These are phyloP conservation scores for Perizoma affinitatum DNA, from an alignment of 2,888 invertebrate species.

Conservation along the genomic window DNA sequence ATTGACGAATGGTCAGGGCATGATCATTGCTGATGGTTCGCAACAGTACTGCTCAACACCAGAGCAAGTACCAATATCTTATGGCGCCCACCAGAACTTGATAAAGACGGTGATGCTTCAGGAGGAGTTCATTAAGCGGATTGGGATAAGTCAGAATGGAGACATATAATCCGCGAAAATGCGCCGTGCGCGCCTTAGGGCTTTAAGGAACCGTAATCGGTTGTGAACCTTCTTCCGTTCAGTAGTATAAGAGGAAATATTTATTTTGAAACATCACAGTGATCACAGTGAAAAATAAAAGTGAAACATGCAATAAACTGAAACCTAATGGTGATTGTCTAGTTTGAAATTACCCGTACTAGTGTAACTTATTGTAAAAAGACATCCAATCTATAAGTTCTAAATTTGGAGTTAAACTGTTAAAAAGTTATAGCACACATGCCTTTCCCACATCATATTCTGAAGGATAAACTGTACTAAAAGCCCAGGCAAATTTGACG, in stretches of 20 bases:
- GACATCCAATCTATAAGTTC: constrained; percentile 36
- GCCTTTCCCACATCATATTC: no score
- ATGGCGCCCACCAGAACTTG: constrained; percentile 75
- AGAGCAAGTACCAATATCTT: constrained; percentile 66
- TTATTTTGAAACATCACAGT: constrained; percentile 81
- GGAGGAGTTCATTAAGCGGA: constrained; percentile 81
- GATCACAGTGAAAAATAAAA: constrained; percentile 55
- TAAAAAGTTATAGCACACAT: no score
- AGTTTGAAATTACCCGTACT: constrained; percentile 69
- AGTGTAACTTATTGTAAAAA: constrained; percentile 58
- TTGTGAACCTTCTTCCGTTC: constrained; percentile 80
- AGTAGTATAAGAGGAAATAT: constrained; percentile 80
- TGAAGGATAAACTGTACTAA: no score
- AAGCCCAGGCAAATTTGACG: no score
- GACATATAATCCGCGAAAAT: constrained; percentile 80
- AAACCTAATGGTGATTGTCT: constrained; percentile 57
- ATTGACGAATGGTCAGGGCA: constrained; percentile 72
- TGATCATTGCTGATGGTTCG: constrained; percentile 70
- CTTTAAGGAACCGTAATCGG: constrained; percentile 80
- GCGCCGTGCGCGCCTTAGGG: constrained; percentile 82
- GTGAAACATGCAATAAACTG: constrained; percentile 58
- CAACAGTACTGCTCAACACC: constrained; percentile 74
- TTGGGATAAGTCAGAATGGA: constrained; percentile 81
- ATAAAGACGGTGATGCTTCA: constrained; percentile 82
- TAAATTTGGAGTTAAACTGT: no score